phyloP scores from a whole-genome alignment of 2,888 invertebrate genomes.

The Geophilus truncorum region DNA sequence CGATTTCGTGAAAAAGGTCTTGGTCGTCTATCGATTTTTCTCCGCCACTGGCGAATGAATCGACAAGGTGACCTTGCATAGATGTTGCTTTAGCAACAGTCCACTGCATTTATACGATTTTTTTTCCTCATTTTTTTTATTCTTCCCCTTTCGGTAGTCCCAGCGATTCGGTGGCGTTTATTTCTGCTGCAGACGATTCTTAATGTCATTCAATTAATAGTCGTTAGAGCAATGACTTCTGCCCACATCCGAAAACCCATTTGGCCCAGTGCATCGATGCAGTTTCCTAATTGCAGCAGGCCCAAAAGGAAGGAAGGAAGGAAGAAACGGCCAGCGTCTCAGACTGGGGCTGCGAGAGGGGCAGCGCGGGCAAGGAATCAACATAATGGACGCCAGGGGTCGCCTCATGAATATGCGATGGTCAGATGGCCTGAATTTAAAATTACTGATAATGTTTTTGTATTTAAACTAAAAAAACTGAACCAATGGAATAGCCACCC shows the following conservation, averaged over 20 bases:
- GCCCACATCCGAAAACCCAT: background rate
- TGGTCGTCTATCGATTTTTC: conserved; percentile 1
- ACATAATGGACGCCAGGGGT: conserved; percentile 7
- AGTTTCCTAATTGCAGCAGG: conserved; percentile 11
- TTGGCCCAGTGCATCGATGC: conserved; percentile 6
- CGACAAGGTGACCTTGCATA: conserved; percentile 11
- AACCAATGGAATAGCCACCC: conserved; percentile 27
- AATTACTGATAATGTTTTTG: conserved; percentile 33
- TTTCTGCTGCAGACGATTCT: background rate
- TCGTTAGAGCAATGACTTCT: background rate
- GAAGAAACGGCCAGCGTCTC: background rate
- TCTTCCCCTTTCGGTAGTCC: background rate
- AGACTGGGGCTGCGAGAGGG: background rate
- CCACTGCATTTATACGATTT: background rate
- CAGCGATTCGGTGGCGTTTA: background rate
- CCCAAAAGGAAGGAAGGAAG: conserved; percentile 8
- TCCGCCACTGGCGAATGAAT: background rate
- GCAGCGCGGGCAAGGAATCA: background rate
- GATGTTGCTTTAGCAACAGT: background rate
- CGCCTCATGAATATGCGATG: conserved; percentile 31
- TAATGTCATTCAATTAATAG: background rate
- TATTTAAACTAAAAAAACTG: conserved; percentile 32
- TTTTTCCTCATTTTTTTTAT: background rate
- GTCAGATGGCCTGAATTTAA: conserved; percentile 30
- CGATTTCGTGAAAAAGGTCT: conserved; percentile 6